phyloP scores from a whole-genome alignment of 2,888 invertebrate genomes.

The Pedicia rivosa region DNA sequence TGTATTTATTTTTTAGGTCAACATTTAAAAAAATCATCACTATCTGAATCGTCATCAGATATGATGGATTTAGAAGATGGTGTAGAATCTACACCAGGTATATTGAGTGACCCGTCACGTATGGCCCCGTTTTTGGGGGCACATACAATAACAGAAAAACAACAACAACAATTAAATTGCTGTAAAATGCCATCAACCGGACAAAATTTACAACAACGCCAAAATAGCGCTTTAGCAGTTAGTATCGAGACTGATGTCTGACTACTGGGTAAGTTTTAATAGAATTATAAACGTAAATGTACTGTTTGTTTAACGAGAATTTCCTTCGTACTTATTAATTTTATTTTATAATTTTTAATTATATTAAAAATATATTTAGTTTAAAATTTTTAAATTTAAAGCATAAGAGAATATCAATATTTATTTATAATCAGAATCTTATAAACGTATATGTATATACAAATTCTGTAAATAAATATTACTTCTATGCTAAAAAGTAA shows the following conservation, averaged over 20 bases:
- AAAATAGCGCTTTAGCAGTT: constrained; percentile 70
- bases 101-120: constrained; percentile 28
- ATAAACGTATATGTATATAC: too few relatives aligned
- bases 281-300: too few relatives aligned
- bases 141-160: constrained; percentile 26
- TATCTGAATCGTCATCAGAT: constrained; percentile 80
- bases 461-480: too few relatives aligned
- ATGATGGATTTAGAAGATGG: constrained; percentile 87
- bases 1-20: constrained; percentile 72
- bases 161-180: constrained; percentile 20
- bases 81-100: constrained; percentile 36
- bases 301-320: too few relatives aligned
- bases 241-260: constrained; percentile 93
- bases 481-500: too few relatives aligned
- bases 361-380: too few relatives aligned
- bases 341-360: too few relatives aligned
- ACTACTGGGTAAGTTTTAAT: constrained; percentile 58
- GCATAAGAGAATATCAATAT: too few relatives aligned
- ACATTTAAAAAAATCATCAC: constrained; percentile 75
- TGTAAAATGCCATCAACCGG: constrained; percentile 23
- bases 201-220: constrained; percentile 55
- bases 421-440: too few relatives aligned
- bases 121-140: constrained; percentile 32
- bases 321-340: too few relatives aligned
- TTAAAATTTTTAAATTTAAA: too few relatives aligned